Base-by-base conservation (phyloP, 1,140 invertebrate genomes). In the Cherax quadricarinatus region DNA sequence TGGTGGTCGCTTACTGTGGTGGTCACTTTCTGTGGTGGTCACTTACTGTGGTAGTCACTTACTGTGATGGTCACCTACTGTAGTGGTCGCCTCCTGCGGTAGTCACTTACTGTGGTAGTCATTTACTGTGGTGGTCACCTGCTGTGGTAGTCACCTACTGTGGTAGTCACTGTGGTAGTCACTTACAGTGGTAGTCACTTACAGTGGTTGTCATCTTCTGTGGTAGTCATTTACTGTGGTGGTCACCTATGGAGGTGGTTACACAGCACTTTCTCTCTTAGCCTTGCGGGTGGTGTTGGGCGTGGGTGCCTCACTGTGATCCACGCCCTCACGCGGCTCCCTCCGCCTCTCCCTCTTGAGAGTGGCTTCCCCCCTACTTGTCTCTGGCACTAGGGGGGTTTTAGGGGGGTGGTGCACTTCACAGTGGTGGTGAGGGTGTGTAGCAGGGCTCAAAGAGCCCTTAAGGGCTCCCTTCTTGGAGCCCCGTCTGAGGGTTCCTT, bases 231-330 rank as follows among this genome's bases (percentile, higher is more conserved):
- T 41, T 41, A 41, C 30, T 41, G 30, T 41, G 30, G 2, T 41
- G 30, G 30, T 41, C 30, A 41, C 30, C 30, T 41, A 41, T 41
- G 30, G 30, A 41, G 30, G 2, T 41, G n/a, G 60, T 85, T 30
- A 85, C 62, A 85, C 83, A 9, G 83, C 83, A 48, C 83, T 85
- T 16, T 85, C 83, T 85, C 83, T 62, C 70, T 85, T 85, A 48
- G 62, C 49, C 18, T 70, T 85, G 16, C 83, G 62, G 30, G 12
- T 30, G 4, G 83, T 85, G 60, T 49, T 85, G 57, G 60, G 83
- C 4, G 83, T 85, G 60, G 60, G 60, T 60, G 62, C 1, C 24
- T 85, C 60, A 9, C 60, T 66, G 5, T 85, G 24, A 3, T 85
- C 83, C 60, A 41, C 60, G 83, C 60, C 83, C 83, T 21, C 83